Conservation (phyloP, 2,797 vertebrate species). For the Ambastaia sidthimunki region DNA sequence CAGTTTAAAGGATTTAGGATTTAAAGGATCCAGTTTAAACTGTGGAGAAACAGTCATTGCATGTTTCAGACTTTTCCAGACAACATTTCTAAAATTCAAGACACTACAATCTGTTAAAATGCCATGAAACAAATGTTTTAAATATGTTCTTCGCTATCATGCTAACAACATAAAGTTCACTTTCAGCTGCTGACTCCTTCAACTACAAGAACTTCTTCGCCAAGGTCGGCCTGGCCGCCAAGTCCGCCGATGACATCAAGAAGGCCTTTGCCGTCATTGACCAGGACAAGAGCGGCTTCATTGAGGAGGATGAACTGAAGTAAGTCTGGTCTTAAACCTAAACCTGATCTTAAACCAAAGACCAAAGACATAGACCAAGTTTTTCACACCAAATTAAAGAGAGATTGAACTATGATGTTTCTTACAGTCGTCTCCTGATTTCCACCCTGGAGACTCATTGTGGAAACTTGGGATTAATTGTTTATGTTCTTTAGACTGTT, state of each 20-base stretch:
- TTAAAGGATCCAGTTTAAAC: too few species aligned
- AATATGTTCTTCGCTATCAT: too few species aligned
- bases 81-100: too few species aligned
- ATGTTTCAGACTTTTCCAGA: too few species aligned
- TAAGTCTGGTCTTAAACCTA: slow-evolving; percentile 61
- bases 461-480: neutral
- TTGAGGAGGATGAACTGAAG: slow-evolving; percentile 87
- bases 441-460: neutral
- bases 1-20: too few species aligned
- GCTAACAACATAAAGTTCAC: neutral
- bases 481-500: slow-evolving; percentile 71
- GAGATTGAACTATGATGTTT: too few species aligned
- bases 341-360: neutral
- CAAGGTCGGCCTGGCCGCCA: slow-evolving; percentile 79
- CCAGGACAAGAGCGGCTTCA: slow-evolving; percentile 85
- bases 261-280: slow-evolving; percentile 84
- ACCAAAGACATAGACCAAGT: too few species aligned
- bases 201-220: slow-evolving; percentile 82
- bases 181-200: slow-evolving; percentile 84
- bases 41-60: too few species aligned
- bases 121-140: too few species aligned
- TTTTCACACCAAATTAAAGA: too few species aligned
- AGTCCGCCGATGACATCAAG: slow-evolving; percentile 77
- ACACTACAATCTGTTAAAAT: too few species aligned
- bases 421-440: too few species aligned